Base-by-base conservation (phyloP, 2,888 invertebrate genomes). In the Eulithis testata region DNA sequence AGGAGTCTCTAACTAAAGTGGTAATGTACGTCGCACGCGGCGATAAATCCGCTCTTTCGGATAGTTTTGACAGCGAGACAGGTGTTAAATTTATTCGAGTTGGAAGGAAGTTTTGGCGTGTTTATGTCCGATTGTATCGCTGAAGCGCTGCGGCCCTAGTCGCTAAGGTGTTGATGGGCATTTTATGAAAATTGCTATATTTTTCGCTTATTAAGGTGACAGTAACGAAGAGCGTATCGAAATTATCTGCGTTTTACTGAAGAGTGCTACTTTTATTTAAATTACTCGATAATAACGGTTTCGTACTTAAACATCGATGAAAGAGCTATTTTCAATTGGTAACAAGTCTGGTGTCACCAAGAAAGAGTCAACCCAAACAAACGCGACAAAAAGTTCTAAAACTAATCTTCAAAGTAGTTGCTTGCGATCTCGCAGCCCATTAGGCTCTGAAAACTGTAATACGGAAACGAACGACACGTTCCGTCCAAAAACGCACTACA, bases 1-100 rank as follows among this genome's bases (percentile, higher is more conserved):
- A 62, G 43, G 58, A 47, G 60, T 69, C 65, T 70, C 76, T 64
- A 78, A 71, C 68, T 63, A 73, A 71, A 76, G 75, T 75, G 74
- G 79, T 75, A 79, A 80, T 82, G 84, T 81, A 84, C 72, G 65
- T 67, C 66, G 62, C 64, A 54, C 60, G 60, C 47, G 37, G 68
- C 73, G 71, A 76, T 77, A 76, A 70, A 69, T 69, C 54, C 63
- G 9, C 65, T 64, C 66, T 73, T 73, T 70, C 64, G 76, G 75
- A 73, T 74, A 79, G 76, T 79, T 82, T 79, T 78, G 85, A 86
- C 84, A 84, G 81, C 70, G 70, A 69, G 87, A 85, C 88, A 87
- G 87, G 88, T 88, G 88, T 85, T 83, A 83, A 84, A 87, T 87
- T 88, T 88, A 88, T 87, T 82, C 73, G 73, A 80, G 76, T 80